Percentiles rank a stretch among this genome's conserved stretches.
These are phyloP conservation scores for Heliothis subflexa DNA, from an alignment of 1,140 invertebrate species.

Conservation along the genomic window DNA sequence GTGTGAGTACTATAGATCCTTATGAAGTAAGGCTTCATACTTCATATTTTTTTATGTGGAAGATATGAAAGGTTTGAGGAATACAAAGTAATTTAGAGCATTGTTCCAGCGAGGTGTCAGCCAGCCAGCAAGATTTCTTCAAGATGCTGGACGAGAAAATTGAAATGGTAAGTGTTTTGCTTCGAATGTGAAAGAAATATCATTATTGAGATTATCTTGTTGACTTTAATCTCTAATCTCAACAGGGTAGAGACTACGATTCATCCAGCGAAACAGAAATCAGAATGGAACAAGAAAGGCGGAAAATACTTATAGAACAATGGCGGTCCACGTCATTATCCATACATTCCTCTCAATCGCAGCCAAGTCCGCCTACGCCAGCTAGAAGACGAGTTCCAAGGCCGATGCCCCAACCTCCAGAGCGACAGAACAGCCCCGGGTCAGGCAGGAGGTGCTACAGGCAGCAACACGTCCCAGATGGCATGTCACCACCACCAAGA, in stretches of 20 bases:
- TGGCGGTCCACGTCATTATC: slow-evolving; percentile 88
- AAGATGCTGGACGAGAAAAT: slow-evolving; percentile 96
- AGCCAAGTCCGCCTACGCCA: slow-evolving; percentile 76
- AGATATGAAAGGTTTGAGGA: neutral
- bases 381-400: slow-evolving; percentile 70
- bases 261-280: slow-evolving; percentile 89
- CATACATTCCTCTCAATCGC: slow-evolving; percentile 72
- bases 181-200: neutral
- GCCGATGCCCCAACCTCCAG: slow-evolving; percentile 70
- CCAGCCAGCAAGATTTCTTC: slow-evolving; percentile 95
- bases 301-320: slow-evolving; percentile 87
- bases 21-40: neutral
- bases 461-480: slow-evolving; percentile 74
- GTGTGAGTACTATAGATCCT: slow-evolving; percentile 61
- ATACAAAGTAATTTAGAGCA: slow-evolving; percentile 28
- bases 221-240: slow-evolving; percentile 25
- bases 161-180: slow-evolving; percentile 89
- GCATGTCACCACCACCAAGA: slow-evolving; percentile 75
- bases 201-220: neutral
- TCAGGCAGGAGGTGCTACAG: slow-evolving; percentile 68
- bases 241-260: slow-evolving; percentile 91
- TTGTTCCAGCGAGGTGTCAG: slow-evolving; percentile 92
- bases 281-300: slow-evolving; percentile 86
- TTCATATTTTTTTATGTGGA: neutral
- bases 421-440: slow-evolving; percentile 71